These are phyloP conservation scores for Drosophila punjabiensis DNA, from an alignment of 1,140 invertebrate species.

Conservation along the genomic window DNA sequence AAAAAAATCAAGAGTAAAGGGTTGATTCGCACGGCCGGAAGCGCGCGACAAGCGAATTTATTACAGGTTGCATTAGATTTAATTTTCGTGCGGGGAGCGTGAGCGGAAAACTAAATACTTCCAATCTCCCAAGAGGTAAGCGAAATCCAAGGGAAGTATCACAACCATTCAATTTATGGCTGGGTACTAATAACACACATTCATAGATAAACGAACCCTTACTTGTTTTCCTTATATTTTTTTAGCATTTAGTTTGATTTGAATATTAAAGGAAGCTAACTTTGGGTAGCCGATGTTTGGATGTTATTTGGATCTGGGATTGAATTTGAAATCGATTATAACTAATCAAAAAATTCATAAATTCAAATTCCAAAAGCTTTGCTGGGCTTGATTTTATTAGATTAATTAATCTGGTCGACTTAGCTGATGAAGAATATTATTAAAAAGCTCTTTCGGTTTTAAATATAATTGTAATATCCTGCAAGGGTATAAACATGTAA, in stretches of 20 bases:
- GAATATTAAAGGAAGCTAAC: background rate
- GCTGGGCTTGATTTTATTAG: too few species aligned
- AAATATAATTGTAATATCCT: too few species aligned
- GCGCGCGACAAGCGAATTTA: constrained; percentile 75
- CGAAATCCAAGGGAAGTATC: background rate
- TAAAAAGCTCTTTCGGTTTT: too few species aligned
- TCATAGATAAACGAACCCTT: background rate
- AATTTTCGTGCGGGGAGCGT: constrained; percentile 68
- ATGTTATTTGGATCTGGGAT: too few species aligned
- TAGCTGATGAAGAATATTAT: too few species aligned
- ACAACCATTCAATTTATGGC: background rate
- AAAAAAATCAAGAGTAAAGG: constrained; percentile 63
- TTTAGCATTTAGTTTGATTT: background rate
- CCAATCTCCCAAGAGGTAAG: background rate
- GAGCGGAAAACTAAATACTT: constrained; percentile 49
- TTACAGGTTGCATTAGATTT: constrained; percentile 84
- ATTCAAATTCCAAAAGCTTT: too few species aligned
- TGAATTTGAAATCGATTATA: too few species aligned
- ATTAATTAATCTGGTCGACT: too few species aligned
- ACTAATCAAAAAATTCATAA: too few species aligned
- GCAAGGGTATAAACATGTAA: too few species aligned
- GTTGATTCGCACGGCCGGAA: constrained; percentile 73
- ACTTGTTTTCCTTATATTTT: background rate
- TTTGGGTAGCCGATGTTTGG: too few species aligned
- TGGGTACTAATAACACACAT: background rate